Base-by-base conservation (phyloP, 2,113 vertebrate species). In the Hippocampus zosterae region DNA sequence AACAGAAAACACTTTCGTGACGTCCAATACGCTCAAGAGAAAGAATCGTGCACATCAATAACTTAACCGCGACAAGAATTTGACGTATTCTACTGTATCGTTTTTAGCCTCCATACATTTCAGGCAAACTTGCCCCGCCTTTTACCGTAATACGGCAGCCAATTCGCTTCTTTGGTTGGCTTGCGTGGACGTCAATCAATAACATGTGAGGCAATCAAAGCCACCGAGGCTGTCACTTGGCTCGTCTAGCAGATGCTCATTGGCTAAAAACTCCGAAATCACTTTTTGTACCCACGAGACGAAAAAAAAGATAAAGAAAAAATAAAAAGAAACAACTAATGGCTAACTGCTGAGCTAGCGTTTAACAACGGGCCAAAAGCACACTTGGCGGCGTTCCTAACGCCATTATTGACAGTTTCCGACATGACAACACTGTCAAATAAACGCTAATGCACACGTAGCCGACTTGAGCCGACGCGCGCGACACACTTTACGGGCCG, bases 81-180 rank as follows among this genome's bases (percentile, higher is more conserved):
- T 68, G 68, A 77, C 79, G 8, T 81, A n/a, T 23, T n/a, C 10
- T 13, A 6, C 55, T 9, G 15, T 25, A 27, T 11, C 3, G 12
- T 67, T 78, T 84, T 85, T 74, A 83, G 73, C 77, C 78, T 83
- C 85, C 84, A 84, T 84, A 84, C 83, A 77, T 70, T 81, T 73
- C 76, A 82, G 77, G 76, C 81, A 64, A 53, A 73, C 75, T 44
- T 74, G 82, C 76, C 81, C 90, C 63, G 86, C 91, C 91, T 87
- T 87, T 92, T 93, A 91, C 92, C 91, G 92, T 89, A 90, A 91
- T 77, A 80, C 82, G 83, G 83, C 90, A 88, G 86, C 91, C 91
- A 85, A 55, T 56, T 25, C 55, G 73, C 25, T 42, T 21, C 71
- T 62, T 53, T 69, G 19, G 92, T 90, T 91, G 89, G 91, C 67